phyloP scores from a whole-genome alignment of 2,797 vertebrate species.

The Neostethus bicornis region DNA sequence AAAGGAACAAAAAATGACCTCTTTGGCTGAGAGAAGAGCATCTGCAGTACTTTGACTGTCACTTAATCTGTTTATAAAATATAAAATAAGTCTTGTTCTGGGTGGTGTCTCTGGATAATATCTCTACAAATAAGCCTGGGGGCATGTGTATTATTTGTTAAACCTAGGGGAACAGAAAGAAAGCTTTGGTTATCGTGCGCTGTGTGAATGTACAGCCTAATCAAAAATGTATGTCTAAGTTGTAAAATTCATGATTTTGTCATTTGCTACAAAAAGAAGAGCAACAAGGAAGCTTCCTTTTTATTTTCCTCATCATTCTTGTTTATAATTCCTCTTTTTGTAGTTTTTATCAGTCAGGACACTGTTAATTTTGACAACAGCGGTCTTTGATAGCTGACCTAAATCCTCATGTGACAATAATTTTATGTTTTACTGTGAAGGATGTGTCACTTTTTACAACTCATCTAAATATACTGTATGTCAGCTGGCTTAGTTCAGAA shows the following conservation, averaged over 20 bases:
- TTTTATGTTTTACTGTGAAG: conserved; percentile 46
- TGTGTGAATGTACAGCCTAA: neutral
- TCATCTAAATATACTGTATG: conserved; percentile 34
- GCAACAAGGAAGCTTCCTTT: neutral
- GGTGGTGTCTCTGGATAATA: too few species aligned
- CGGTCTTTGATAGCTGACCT: conserved; percentile 56
- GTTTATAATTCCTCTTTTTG: conserved; percentile 25
- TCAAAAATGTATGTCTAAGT: neutral
- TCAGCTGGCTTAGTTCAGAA: conserved; percentile 35
- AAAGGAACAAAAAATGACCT: too few species aligned
- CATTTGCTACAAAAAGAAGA: neutral
- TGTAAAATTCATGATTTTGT: neutral
- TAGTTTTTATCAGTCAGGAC: conserved; percentile 37
- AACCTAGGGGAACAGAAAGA: too few species aligned
- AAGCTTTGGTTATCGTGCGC: too few species aligned
- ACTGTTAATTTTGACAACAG: conserved; percentile 45
- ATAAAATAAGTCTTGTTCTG: too few species aligned
- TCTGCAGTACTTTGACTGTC: too few species aligned
- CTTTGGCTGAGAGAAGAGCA: too few species aligned
- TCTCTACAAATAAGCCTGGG: neutral
- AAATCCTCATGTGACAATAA: conserved; percentile 54
- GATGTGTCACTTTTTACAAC: conserved; percentile 45
- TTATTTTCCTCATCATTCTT: conserved; percentile 3
- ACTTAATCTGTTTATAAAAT: too few species aligned
- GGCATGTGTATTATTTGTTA: neutral